Percentiles rank a stretch among this genome's conserved stretches.
phyloP scores from a whole-genome alignment of 2,888 invertebrate genomes.

The Argyra leucocephala region DNA sequence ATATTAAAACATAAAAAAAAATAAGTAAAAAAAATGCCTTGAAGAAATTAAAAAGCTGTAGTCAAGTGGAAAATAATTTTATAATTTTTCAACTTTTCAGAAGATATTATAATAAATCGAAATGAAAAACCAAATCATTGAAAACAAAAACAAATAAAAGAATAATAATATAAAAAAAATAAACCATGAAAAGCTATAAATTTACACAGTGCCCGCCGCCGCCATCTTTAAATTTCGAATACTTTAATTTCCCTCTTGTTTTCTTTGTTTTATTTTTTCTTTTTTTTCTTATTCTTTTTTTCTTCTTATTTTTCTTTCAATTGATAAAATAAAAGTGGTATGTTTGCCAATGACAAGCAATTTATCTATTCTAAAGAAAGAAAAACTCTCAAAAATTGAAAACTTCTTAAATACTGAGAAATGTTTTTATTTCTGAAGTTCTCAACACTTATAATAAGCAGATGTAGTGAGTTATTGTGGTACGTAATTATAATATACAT shows the following conservation, averaged over 20 bases:
- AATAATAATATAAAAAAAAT: no score
- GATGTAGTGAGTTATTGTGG: no score
- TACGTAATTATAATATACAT: no score
- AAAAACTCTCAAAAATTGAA: neutral
- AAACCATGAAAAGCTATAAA: neutral
- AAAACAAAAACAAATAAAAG: no score
- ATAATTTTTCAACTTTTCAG: neutral
- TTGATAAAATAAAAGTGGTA: neutral
- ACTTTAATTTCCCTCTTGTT: neutral
- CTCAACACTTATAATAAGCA: no score
- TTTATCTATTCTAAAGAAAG: neutral
- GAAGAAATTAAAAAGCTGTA: constrained; percentile 1
- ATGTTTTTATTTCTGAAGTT: no score
- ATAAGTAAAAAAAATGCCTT: neutral
- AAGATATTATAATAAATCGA: neutral
- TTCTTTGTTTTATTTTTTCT: neutral
- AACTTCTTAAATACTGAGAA: no score
- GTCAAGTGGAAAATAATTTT: neutral
- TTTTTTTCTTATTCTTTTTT: neutral
- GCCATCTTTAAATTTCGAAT: neutral
- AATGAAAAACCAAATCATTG: neutral
- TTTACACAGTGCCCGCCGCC: neutral
- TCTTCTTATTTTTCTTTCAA: neutral
- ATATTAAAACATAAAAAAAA: neutral
- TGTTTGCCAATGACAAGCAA: constrained; percentile 1